These are phyloP conservation scores for Drosophila affinis DNA, from an alignment of 2,888 invertebrate species.

Conservation along the genomic window DNA sequence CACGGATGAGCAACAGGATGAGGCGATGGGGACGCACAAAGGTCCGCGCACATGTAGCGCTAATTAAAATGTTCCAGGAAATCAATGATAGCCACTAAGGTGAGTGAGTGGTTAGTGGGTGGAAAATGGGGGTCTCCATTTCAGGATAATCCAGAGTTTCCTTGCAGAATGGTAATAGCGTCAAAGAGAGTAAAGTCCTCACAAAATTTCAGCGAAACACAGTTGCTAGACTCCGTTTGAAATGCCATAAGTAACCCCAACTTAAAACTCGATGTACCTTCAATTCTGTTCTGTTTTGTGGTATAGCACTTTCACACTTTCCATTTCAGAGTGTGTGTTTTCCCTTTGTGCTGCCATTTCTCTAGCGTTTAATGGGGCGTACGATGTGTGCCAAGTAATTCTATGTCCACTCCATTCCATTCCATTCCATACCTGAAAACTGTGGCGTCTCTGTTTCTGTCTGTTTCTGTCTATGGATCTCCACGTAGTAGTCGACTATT, in stretches of 20 bases:
- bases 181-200: too few species aligned
- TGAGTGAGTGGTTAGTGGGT: neutral
- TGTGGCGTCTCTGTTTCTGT: conserved; percentile 15
- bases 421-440: neutral
- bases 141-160: neutral
- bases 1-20: neutral
- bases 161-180: too few species aligned
- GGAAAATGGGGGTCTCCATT: neutral
- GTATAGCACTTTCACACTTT: neutral
- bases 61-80: conserved; percentile 18
- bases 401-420: conserved; percentile 28
- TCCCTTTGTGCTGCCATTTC: conserved; percentile 45
- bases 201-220: too few species aligned
- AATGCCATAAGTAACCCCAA: neutral
- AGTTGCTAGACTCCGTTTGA: too few species aligned
- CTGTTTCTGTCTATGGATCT: conserved; percentile 7
- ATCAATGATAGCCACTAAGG: neutral
- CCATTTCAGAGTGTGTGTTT: neutral
- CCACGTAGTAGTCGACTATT: neutral
- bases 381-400: conserved; percentile 69
- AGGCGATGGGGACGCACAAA: neutral
- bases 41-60: conserved; percentile 10
- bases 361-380: conserved; percentile 72
- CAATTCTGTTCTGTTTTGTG: neutral
- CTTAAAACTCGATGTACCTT: conserved; percentile 19